Percentiles rank a stretch among this genome's conserved stretches.
Conservation (phyloP, 2,113 vertebrate species). For the Pelodiscus sinensis region DNA sequence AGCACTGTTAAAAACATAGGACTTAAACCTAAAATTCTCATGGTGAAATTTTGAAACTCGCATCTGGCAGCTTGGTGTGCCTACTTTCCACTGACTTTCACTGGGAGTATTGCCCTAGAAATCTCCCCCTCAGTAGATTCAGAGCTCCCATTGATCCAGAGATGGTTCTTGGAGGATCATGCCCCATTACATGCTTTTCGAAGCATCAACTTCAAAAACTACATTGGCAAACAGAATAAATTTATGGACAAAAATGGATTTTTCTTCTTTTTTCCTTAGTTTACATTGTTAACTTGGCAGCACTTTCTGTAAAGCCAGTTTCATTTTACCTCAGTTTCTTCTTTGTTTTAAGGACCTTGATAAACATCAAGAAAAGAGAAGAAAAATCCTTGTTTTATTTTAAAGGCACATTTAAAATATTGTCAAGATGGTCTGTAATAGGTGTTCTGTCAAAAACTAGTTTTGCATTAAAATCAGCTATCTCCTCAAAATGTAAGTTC, state of each 20-base stretch:
- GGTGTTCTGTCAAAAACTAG: background rate
- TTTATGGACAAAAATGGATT: background rate
- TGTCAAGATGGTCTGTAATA: background rate
- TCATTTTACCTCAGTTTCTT: background rate
- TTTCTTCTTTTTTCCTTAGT: background rate
- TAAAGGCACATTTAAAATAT: background rate
- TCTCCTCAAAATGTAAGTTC: background rate
- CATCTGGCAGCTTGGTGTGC: background rate
- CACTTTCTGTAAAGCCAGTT: background rate
- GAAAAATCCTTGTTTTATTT: background rate
- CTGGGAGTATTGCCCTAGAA: background rate
- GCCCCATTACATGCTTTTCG: accelerated
- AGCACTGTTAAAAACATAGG: accelerated
- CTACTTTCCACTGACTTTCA: accelerated
- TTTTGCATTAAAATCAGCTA: conserved; percentile 1
- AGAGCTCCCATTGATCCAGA: background rate
- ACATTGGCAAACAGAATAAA: background rate
- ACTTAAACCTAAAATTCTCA: background rate
- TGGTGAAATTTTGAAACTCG: background rate
- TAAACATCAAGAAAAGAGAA: background rate
- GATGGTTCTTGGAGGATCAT: background rate
- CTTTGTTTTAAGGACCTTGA: background rate
- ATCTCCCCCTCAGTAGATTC: accelerated
- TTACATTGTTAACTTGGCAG: accelerated
- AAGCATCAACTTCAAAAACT: background rate